phyloP scores from a whole-genome alignment of 1,140 invertebrate genomes.

The Luehdorfia chinensis region DNA sequence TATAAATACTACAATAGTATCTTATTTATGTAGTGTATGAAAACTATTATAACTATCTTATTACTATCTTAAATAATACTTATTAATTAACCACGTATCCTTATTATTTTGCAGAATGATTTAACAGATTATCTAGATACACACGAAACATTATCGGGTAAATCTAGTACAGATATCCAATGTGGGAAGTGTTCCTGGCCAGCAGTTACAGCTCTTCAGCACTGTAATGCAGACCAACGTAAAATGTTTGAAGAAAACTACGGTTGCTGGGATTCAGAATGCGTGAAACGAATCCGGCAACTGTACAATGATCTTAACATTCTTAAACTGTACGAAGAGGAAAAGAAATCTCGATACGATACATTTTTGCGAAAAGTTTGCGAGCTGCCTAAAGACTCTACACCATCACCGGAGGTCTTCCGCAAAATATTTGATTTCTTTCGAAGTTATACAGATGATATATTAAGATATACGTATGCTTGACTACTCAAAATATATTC shows the following conservation, averaged over 20 bases:
- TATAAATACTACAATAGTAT: too few relatives aligned
- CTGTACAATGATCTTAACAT: not conserved
- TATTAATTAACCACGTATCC: not conserved
- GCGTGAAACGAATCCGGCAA: not conserved
- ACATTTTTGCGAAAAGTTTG: not conserved
- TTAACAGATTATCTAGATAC: not conserved
- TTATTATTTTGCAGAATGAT: conserved; percentile 1
- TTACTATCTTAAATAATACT: too few relatives aligned
- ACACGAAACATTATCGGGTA: not conserved
- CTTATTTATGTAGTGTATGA: too few relatives aligned
- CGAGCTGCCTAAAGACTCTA: not conserved
- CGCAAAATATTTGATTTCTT: not conserved
- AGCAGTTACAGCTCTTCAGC: not conserved
- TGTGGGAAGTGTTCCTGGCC: not conserved
- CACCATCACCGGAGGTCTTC: not conserved
- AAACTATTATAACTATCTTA: too few relatives aligned
- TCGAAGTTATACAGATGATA: not conserved
- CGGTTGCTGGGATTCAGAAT: not conserved
- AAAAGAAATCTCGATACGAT: not conserved
- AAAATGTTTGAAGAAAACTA: not conserved
- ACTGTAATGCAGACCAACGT: not conserved
- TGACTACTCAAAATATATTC: too few relatives aligned
- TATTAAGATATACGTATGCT: not conserved
- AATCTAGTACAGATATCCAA: conserved; percentile 1
- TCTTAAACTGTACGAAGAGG: not conserved